These are phyloP conservation scores for Aphodius granarius DNA, from an alignment of 2,888 invertebrate genomes.

Conservation along the genomic window DNA sequence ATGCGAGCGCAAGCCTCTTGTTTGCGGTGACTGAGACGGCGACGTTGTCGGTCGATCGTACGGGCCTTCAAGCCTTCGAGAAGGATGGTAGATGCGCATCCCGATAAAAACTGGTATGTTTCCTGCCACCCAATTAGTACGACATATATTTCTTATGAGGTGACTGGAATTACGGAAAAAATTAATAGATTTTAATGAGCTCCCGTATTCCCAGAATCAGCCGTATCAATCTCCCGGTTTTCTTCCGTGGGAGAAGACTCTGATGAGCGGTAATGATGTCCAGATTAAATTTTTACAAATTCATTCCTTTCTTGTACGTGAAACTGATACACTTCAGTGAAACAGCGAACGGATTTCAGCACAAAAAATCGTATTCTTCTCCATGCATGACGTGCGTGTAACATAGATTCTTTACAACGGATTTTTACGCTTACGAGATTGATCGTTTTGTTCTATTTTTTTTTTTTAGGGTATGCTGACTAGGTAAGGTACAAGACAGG, in stretches of 20 bases:
- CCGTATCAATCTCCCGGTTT: not conserved
- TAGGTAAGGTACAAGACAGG: too few relatives aligned
- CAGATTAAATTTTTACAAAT: not conserved
- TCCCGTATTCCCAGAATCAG: conserved; percentile 23
- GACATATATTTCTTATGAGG: conserved; percentile 36
- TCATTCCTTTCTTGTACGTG: not conserved
- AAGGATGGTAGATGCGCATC: conserved; percentile 16
- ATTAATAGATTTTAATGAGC: conserved; percentile 36
- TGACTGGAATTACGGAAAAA: conserved; percentile 34
- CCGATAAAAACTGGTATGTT: conserved; percentile 37
- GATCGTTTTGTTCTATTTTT: too few relatives aligned
- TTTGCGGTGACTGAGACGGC: conserved; percentile 1
- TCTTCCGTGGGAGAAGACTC: not conserved
- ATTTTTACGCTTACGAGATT: not conserved
- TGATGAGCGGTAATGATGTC: not conserved
- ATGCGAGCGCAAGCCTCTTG: conserved; percentile 9
- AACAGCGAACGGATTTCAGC: not conserved
- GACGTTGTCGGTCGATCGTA: conserved; percentile 4
- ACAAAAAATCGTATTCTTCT: not conserved
- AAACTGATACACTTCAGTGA: not conserved
- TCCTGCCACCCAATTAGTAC: conserved; percentile 40
- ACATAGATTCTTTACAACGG: not conserved
- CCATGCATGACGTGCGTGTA: not conserved
- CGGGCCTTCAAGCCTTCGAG: conserved; percentile 13
- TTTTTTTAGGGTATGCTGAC: too few relatives aligned